These are phyloP conservation scores for Amblyornis subalaris DNA, from an alignment of 2,113 vertebrate genomes.

Conservation along the genomic window DNA sequence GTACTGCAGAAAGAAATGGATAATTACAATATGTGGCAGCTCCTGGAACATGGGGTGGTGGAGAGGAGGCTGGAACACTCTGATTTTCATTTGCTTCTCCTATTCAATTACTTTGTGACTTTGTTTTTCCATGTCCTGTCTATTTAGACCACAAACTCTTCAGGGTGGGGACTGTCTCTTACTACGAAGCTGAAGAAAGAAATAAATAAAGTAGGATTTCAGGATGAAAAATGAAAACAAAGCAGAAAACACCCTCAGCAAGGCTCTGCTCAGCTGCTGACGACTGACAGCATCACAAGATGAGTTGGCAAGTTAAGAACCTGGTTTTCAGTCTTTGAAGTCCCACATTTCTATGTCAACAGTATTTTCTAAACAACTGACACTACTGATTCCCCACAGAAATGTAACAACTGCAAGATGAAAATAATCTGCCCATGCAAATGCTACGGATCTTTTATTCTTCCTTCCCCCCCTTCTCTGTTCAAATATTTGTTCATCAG, in stretches of 20 bases:
- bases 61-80: background rate
- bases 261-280: background rate
- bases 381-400: background rate
- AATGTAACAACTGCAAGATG: background rate
- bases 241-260: background rate
- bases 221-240: background rate
- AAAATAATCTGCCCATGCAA: conserved; percentile 2
- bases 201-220: background rate
- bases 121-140: background rate
- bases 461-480: background rate
- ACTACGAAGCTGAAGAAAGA: background rate
- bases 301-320: background rate
- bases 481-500: conserved; percentile 25
- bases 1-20: background rate
- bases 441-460: background rate
- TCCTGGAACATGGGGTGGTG: background rate
- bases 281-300: background rate
- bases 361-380: background rate
- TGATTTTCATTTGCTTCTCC: background rate
- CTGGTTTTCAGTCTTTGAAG: background rate
- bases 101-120: background rate
- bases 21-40: background rate
- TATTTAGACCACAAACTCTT: background rate
- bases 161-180: background rate
- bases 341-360: background rate